Evolutionary conservation across 2,113 vertebrate species (phyloP).

Genomic region (Bufo gargarizans): DNA sequence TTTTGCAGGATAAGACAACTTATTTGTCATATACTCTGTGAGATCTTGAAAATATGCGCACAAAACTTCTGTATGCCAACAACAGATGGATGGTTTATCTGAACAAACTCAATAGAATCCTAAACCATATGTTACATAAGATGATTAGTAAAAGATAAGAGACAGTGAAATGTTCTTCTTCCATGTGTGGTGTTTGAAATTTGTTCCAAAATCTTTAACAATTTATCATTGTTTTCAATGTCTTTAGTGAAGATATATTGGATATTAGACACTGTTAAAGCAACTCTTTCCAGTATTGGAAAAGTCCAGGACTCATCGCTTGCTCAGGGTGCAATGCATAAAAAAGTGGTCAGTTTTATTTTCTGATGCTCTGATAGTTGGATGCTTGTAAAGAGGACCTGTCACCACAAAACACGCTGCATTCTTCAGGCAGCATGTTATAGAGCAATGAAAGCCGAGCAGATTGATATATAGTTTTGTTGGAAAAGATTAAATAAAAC

Average conservation of each 20-base stretch:
- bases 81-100: conserved; percentile 1
- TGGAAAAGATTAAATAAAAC: too few relatives aligned
- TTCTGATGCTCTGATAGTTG: too few relatives aligned
- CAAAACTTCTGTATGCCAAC: conserved; percentile 10
- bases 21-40: neutral
- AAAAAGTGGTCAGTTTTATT: too few relatives aligned
- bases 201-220: neutral
- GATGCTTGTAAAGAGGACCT: too few relatives aligned
- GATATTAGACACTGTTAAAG: neutral
- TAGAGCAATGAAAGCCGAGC: too few relatives aligned
- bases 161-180: neutral
- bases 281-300: too few relatives aligned
- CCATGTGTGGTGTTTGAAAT: neutral
- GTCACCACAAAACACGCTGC: too few relatives aligned
- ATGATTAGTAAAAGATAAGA: neutral
- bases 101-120: neutral
- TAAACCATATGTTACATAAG: neutral
- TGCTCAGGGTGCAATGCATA: too few relatives aligned
- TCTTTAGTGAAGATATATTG: neutral
- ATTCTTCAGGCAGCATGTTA: too few relatives aligned
- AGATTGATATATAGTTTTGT: too few relatives aligned
- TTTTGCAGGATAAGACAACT: neutral
- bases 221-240: neutral
- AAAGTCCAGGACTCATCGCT: too few relatives aligned
- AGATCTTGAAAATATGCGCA: neutral